phyloP scores from a whole-genome alignment of 2,888 invertebrate genomes.

The Dryobotodes eremita region DNA sequence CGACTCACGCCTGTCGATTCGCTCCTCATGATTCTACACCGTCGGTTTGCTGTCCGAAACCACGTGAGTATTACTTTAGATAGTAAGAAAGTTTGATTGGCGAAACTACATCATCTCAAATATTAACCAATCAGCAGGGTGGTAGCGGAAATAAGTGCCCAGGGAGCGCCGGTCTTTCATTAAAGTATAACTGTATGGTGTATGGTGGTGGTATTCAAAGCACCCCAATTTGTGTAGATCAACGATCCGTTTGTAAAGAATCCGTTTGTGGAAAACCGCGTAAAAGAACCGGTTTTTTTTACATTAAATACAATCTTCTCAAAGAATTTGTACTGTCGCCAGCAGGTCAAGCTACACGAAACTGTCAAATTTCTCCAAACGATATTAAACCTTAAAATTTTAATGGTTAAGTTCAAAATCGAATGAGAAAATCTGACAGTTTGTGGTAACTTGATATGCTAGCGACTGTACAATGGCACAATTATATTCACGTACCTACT shows the following conservation, averaged over 20 bases:
- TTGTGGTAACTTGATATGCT: too few relatives aligned
- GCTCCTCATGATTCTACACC: slow-evolving; percentile 94
- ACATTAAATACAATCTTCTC: not conserved
- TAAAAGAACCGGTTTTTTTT: too few relatives aligned
- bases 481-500: too few relatives aligned
- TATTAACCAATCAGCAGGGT: not conserved
- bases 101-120: not conserved
- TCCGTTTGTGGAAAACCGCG: not conserved
- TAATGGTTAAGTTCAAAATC: too few relatives aligned
- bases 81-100: not conserved
- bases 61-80: slow-evolving; percentile 89
- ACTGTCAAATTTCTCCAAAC: too few relatives aligned
- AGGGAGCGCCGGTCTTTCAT: not conserved
- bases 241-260: not conserved
- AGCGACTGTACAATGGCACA: too few relatives aligned
- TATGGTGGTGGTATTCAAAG: too few relatives aligned
- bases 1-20: slow-evolving; percentile 95
- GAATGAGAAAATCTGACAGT: too few relatives aligned
- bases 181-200: too few relatives aligned
- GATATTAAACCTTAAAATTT: too few relatives aligned
- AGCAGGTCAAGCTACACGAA: too few relatives aligned
- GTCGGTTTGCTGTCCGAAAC: slow-evolving; percentile 97
- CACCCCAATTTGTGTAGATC: not conserved
- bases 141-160: not conserved
- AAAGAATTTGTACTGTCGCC: not conserved